Conservation (phyloP, 2,797 vertebrate species). For the Clarias laeviceps region DNA sequence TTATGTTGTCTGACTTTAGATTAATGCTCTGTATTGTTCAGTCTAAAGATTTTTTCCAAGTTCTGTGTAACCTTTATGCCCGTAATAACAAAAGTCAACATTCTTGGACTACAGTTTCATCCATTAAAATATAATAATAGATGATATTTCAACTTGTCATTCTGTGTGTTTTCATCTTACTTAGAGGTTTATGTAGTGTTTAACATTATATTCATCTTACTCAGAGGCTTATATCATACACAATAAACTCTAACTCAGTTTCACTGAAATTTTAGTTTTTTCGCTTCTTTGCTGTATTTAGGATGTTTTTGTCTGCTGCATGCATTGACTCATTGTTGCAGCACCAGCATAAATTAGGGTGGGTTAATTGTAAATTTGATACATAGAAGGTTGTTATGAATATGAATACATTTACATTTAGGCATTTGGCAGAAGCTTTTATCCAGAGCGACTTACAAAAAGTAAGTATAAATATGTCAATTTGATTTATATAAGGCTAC, state of each 20-base stretch:
- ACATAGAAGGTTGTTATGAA: not conserved
- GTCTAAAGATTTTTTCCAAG: not conserved
- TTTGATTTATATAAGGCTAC: not conserved
- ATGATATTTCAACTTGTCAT: not conserved
- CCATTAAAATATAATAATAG: not conserved
- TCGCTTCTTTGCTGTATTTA: not conserved
- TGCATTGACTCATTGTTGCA: not conserved
- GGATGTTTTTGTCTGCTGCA: not conserved
- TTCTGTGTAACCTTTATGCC: not conserved
- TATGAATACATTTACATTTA: no score
- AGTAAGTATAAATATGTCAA: not conserved
- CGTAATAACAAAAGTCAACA: not conserved
- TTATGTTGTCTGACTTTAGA: not conserved
- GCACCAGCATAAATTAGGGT: not conserved
- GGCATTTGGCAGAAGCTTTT: no score
- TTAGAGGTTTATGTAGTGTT: no score
- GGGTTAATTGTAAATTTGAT: not conserved
- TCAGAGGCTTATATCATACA: not conserved
- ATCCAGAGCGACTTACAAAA: no score
- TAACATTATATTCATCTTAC: not conserved
- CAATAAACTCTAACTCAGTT: not conserved
- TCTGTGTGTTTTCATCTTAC: not conserved
- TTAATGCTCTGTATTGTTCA: not conserved
- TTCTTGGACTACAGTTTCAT: not conserved
- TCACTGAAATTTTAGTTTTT: not conserved